Evolutionary conservation across 2,113 vertebrate species (phyloP).

Genomic region (Sceloporus tristichus): DNA sequence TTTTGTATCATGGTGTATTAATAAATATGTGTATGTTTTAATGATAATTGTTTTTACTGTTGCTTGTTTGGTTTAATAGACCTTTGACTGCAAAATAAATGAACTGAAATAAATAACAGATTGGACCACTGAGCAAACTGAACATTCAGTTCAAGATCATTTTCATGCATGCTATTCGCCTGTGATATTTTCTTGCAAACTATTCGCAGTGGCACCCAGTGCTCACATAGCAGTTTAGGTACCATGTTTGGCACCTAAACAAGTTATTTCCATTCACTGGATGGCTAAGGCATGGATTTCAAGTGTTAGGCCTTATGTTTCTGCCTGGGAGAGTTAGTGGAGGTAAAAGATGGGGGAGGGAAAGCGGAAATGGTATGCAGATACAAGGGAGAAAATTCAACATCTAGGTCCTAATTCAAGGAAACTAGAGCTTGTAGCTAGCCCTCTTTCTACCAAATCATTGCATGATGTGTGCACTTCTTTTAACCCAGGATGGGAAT

Average conservation of each 20-base stretch:
- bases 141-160: neutral
- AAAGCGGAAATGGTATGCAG: neutral
- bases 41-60: too few relatives aligned
- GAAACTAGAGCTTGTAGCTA: neutral
- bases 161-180: neutral
- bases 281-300: neutral
- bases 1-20: too few relatives aligned
- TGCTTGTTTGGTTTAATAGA: too few relatives aligned
- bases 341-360: neutral
- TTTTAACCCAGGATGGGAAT: neutral
- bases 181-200: neutral
- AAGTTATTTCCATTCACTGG: neutral
- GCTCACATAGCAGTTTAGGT: neutral
- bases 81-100: too few relatives aligned
- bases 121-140: neutral
- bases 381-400: neutral
- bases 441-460: neutral
- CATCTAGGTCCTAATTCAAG: neutral
- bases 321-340: neutral
- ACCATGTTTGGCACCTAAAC: too few relatives aligned
- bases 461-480: neutral
- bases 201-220: neutral
- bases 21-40: too few relatives aligned
- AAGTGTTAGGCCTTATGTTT: neutral
- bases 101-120: neutral